Base-by-base conservation (phyloP, 2,797 vertebrate genomes). In the Amazona ochrocephala region DNA sequence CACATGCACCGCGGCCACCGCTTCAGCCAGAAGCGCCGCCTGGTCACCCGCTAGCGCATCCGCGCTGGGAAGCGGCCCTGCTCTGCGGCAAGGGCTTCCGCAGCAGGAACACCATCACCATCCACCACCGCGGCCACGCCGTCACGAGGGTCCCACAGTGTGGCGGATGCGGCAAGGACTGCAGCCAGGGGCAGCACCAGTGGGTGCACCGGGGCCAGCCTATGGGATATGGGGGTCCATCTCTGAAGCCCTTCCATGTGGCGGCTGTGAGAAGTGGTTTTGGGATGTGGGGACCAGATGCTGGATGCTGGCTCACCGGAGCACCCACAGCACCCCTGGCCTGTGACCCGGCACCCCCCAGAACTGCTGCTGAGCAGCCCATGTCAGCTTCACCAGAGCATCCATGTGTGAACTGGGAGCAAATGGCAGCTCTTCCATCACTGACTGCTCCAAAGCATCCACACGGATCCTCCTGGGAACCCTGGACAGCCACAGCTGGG, bases 321-420 rank as follows among this genome's bases (percentile, higher is more conserved):
- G 21, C 32, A 58, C 32, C 21, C 54, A 34, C 54, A 58, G 32
- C 13, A 34, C 9, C 32, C 20, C 54, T 22, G 20, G 54, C 32
- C 54, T 3, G 1, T 56, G 32, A n/a, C 9, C 21, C 4, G 0
- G 22, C n/a, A 34, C 56, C n/a, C n/a, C 22, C 9, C 14, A 58
- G n/a, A 34, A 34, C 22, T 58, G 56, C 56, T 58, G n/a, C 54
- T 7, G n/a, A 58, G 54, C 32, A 14, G 21, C 56, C n/a, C 56
- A 34, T 58, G 22, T 58, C n/a, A 34, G 56, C n/a, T 34, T 34
- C 56, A 34, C n/a, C n/a, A 58, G 4, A 58, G 56, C 22, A 34
- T 22, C 54, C 9, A 15, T 34, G 14, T 34, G 56, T 58, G 56
- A 58, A 34, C 22, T 7, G 13, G 7, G n/a, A 58, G n/a, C n/a